These are phyloP conservation scores for Thymelicus sylvestris DNA, from an alignment of 2,888 invertebrate genomes.

Conservation along the genomic window DNA sequence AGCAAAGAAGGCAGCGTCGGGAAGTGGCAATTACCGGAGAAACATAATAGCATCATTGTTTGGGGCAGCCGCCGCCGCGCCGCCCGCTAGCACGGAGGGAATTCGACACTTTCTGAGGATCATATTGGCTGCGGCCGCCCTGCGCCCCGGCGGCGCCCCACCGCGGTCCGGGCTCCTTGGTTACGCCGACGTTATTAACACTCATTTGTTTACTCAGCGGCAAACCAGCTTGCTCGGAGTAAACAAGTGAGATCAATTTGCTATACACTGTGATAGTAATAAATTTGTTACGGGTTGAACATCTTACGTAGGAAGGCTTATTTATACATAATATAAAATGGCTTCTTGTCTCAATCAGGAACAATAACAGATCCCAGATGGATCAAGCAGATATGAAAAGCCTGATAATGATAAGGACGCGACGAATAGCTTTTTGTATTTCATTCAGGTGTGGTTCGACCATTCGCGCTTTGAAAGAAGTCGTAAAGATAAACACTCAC, in stretches of 20 bases:
- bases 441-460: too few relatives aligned
- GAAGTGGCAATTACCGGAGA: constrained; percentile 22
- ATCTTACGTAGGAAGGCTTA: too few relatives aligned
- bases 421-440: too few relatives aligned
- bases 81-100: not conserved
- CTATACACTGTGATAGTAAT: not conserved
- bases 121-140: not conserved
- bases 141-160: too few relatives aligned
- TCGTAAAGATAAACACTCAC: too few relatives aligned
- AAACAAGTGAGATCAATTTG: not conserved
- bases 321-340: too few relatives aligned
- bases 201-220: not conserved
- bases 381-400: too few relatives aligned
- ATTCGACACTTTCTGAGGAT: constrained; percentile 16
- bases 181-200: not conserved
- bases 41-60: constrained; percentile 28
- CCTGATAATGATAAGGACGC: too few relatives aligned
- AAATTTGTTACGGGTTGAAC: too few relatives aligned
- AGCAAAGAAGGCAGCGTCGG: constrained; percentile 13
- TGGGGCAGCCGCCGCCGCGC: not conserved
- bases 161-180: not conserved
- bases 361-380: too few relatives aligned
- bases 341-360: too few relatives aligned
- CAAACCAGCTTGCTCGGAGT: not conserved
- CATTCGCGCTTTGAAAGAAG: too few relatives aligned